Conservation (phyloP, 2,113 vertebrate species). For the Salvelinus namaycush region DNA sequence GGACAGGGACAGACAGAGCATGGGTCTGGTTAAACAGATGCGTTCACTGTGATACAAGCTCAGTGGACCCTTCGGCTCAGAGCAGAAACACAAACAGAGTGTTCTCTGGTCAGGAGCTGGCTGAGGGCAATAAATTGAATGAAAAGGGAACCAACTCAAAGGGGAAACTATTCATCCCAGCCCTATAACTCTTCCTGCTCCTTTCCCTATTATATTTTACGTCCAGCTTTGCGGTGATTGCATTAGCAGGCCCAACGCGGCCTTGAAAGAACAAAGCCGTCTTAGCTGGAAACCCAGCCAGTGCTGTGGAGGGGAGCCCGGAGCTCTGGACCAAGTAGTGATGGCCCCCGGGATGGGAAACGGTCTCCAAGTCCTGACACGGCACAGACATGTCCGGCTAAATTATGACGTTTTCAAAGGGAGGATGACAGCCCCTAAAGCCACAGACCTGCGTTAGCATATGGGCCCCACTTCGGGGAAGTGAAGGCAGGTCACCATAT, state of each 20-base stretch:
- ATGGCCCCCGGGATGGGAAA: too few relatives aligned
- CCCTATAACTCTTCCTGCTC: slow-evolving; percentile 68
- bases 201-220: slow-evolving; percentile 70
- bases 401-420: slow-evolving; percentile 10
- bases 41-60: slow-evolving; percentile 46
- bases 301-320: not conserved
- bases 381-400: not conserved
- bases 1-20: too few relatives aligned
- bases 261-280: slow-evolving; percentile 68
- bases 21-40: not conserved
- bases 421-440: slow-evolving; percentile 8
- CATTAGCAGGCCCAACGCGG: slow-evolving; percentile 66
- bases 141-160: slow-evolving; percentile 71
- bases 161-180: slow-evolving; percentile 69
- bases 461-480: not conserved
- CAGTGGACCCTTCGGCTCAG: slow-evolving; percentile 32
- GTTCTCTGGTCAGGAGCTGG: slow-evolving; percentile 56
- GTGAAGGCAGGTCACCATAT: too few relatives aligned
- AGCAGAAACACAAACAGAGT: slow-evolving; percentile 51
- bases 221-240: slow-evolving; percentile 66
- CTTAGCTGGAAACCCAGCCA: slow-evolving; percentile 53
- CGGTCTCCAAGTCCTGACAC: not conserved
- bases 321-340: too few relatives aligned
- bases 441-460: slow-evolving; percentile 9
- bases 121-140: slow-evolving; percentile 69